These are phyloP conservation scores for Danio jaintianensis DNA, from an alignment of 2,797 vertebrate genomes.

Conservation along the genomic window DNA sequence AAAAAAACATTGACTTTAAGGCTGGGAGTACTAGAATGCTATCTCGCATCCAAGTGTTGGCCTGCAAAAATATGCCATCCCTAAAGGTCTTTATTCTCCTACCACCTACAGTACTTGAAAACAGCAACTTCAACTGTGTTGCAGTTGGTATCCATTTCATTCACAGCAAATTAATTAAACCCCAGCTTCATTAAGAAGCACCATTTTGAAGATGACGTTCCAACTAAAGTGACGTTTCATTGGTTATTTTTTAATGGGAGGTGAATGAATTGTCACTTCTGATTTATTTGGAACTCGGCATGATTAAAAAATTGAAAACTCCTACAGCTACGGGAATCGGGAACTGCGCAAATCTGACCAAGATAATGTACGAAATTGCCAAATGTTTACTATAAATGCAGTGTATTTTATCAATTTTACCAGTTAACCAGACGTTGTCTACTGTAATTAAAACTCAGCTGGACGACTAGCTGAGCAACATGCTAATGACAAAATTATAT, in stretches of 20 bases:
- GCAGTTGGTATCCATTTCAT: not conserved
- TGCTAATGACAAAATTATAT: not conserved
- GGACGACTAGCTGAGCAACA: not conserved
- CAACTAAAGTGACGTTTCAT: not conserved
- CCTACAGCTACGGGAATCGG: not conserved
- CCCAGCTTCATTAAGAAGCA: no score
- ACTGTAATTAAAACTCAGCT: no score
- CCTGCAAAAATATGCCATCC: not conserved
- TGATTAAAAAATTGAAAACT: not conserved
- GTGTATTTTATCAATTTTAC: not conserved
- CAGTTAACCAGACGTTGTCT: no score
- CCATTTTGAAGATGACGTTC: no score
- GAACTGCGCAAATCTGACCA: not conserved
- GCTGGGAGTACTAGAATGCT: not conserved
- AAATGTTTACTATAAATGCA: not conserved
- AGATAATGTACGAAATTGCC: not conserved
- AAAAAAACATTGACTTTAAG: not conserved
- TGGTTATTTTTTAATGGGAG: conserved; percentile 1
- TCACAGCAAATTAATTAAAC: not conserved
- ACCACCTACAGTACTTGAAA: not conserved
- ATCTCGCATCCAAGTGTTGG: not conserved
- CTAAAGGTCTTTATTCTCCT: not conserved
- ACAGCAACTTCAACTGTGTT: not conserved
- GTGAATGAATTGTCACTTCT: not conserved
- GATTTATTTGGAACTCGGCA: not conserved